Evolutionary conservation across 2,888 invertebrate species (phyloP).

Genomic region (Lampropteryx suffumata): DNA sequence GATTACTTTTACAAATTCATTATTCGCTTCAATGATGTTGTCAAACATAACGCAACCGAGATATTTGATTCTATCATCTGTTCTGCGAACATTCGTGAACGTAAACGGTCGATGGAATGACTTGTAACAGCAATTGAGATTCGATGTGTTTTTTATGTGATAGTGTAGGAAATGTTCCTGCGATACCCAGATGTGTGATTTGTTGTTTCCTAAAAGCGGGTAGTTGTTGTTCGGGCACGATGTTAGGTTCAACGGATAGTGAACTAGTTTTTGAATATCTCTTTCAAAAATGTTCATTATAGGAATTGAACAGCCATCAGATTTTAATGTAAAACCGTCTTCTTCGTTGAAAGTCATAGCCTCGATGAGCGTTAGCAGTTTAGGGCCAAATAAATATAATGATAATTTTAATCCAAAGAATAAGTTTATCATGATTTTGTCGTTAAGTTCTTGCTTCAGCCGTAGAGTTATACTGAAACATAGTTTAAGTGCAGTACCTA

Average conservation of each 20-base stretch:
- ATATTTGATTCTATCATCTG: slow-evolving; percentile 54
- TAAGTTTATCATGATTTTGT: neutral
- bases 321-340: slow-evolving; percentile 70
- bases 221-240: slow-evolving; percentile 30
- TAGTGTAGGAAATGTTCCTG: slow-evolving; percentile 47
- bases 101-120: slow-evolving; percentile 66
- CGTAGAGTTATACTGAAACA: slow-evolving; percentile 1
- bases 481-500: neutral
- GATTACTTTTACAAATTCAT: slow-evolving; percentile 86
- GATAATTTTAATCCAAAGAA: neutral
- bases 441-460: neutral
- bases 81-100: slow-evolving; percentile 23
- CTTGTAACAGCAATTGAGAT: slow-evolving; percentile 82
- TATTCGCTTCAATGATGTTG: slow-evolving; percentile 53
- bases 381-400: neutral
- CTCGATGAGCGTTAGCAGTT: neutral
- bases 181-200: slow-evolving; percentile 78
- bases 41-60: slow-evolving; percentile 69
- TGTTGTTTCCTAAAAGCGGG: slow-evolving; percentile 61
- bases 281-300: slow-evolving; percentile 79
- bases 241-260: slow-evolving; percentile 1
- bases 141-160: slow-evolving; percentile 45
- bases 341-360: slow-evolving; percentile 13
- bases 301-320: slow-evolving; percentile 84
- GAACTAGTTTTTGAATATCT: slow-evolving; percentile 3